These are phyloP conservation scores for Zonotrichia albicollis DNA, from an alignment of 2,797 vertebrate genomes.

Conservation along the genomic window DNA sequence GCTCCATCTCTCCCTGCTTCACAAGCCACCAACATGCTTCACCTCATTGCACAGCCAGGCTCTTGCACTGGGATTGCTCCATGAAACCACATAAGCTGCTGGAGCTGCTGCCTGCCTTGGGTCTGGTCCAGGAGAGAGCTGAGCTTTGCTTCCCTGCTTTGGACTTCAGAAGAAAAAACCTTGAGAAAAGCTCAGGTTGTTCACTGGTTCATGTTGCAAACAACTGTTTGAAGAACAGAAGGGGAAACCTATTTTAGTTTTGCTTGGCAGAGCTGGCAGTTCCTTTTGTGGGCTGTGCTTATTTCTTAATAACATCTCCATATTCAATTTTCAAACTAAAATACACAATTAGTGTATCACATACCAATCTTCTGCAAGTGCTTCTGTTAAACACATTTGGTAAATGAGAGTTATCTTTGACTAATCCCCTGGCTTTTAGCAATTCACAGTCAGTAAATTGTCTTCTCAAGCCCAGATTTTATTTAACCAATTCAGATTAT, in stretches of 20 bases:
- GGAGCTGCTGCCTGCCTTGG: neutral
- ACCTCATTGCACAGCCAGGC: neutral
- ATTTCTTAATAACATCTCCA: neutral
- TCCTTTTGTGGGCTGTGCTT: neutral
- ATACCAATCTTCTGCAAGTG: neutral
- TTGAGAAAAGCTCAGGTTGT: neutral
- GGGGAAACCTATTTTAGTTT: neutral
- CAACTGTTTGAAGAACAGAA: neutral
- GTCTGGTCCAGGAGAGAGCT: neutral
- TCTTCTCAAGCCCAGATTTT: neutral
- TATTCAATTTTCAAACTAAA: neutral
- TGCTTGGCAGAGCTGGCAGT: neutral
- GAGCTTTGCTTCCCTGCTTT: neutral
- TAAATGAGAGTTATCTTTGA: neutral
- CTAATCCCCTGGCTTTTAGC: conserved; percentile 17
- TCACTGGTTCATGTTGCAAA: neutral
- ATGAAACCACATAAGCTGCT: neutral
- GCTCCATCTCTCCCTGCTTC: neutral
- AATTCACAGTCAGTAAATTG: neutral
- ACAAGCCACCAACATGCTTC: neutral
- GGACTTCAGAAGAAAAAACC: neutral
- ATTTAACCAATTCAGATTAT: conserved; percentile 35
- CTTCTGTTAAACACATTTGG: neutral
- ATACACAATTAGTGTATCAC: neutral
- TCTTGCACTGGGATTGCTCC: neutral